Percentiles rank a stretch among this genome's conserved stretches.
phyloP scores from a whole-genome alignment of 1,140 invertebrate species.

The Triops cancriformis region DNA sequence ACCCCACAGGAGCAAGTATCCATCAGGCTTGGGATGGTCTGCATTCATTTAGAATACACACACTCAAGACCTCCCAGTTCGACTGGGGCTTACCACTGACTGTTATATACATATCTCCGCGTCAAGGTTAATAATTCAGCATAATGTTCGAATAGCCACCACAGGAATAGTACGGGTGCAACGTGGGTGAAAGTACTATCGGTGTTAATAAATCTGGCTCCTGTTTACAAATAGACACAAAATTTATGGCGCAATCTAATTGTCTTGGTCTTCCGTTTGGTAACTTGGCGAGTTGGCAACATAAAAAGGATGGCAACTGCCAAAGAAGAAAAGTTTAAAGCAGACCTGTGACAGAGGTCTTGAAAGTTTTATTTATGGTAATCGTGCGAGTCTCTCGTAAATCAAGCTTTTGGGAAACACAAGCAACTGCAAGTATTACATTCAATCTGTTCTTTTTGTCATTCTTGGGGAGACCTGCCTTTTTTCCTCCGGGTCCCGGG shows the following conservation, averaged over 20 bases:
- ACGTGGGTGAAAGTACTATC: no score
- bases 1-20: not conserved
- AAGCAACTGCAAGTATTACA: conserved; percentile 17
- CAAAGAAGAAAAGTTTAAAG: not conserved
- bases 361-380: conserved; percentile 14
- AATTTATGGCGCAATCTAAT: not conserved
- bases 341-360: not conserved
- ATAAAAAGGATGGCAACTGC: not conserved
- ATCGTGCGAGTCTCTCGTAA: conserved; percentile 15
- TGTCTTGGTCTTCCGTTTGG: not conserved
- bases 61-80: not conserved
- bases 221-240: not conserved
- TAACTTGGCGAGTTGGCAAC: not conserved
- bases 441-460: conserved; percentile 6
- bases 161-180: no score
- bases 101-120: no score
- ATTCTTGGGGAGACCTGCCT: not conserved
- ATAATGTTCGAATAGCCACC: no score
- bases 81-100: not conserved
- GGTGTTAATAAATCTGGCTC: no score
- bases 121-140: no score
- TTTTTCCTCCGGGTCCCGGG: not conserved
- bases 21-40: not conserved
- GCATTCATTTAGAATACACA: not conserved
- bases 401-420: conserved; percentile 8